Percentiles rank a stretch among this genome's conserved stretches.
Conservation (phyloP, 2,888 invertebrate genomes). For the Alsophila aescularia region DNA sequence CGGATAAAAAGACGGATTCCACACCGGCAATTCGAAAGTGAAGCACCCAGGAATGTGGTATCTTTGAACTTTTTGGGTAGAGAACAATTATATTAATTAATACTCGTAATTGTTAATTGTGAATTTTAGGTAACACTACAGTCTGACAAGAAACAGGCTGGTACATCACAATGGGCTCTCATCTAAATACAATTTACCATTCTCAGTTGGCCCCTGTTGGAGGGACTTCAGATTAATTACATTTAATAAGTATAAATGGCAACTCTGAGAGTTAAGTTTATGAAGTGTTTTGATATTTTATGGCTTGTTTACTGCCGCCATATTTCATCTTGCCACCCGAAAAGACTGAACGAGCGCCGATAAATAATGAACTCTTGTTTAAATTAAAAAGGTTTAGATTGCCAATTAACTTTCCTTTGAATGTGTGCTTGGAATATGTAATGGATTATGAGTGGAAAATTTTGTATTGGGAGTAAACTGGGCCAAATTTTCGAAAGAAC, state of each 20-base stretch:
- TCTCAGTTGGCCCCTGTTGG: neutral
- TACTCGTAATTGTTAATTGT: too few species aligned
- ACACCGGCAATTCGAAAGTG: too few species aligned
- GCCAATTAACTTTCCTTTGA: conserved; percentile 37
- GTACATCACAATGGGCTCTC: neutral
- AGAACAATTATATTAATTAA: too few species aligned
- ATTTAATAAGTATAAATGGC: conserved; percentile 29
- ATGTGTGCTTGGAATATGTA: conserved; percentile 27
- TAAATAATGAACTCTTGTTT: conserved; percentile 36
- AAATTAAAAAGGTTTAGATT: conserved; percentile 39
- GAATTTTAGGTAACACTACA: too few species aligned
- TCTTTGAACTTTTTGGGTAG: too few species aligned
- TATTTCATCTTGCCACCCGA: conserved; percentile 37
- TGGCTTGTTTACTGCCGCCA: conserved; percentile 34
- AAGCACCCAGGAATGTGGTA: too few species aligned
- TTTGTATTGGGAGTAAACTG: conserved; percentile 5
- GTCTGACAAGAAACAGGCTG: too few species aligned
- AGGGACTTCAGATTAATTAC: conserved; percentile 23
- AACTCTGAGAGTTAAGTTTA: conserved; percentile 31
- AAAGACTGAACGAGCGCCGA: conserved; percentile 32
- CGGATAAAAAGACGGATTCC: too few species aligned
- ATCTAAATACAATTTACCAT: conserved; percentile 13
- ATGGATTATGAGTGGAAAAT: conserved; percentile 16
- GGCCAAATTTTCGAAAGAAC: too few species aligned
- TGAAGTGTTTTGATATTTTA: conserved; percentile 39